Evolutionary conservation across 2,113 vertebrate genomes (phyloP), one percentile per base, ranked within the genome.

Genomic region (Atractosteus spatula): DNA sequence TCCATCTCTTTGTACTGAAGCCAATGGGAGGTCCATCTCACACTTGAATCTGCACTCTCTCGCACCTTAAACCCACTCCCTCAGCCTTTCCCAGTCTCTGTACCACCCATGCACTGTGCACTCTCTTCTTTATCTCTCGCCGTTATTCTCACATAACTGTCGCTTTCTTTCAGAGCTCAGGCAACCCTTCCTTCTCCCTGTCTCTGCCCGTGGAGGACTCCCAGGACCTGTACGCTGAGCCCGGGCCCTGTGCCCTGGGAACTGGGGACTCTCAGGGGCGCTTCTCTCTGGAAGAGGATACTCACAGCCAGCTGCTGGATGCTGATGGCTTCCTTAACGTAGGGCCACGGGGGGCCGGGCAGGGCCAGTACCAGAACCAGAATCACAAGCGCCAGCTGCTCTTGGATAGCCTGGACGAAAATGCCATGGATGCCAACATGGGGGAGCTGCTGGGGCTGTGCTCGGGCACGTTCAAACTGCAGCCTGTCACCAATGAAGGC

Each of bases 391-490:
- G 93, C 2, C 92, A 81, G 76, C 78, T 99, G 71, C 78, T 94
- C 0, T 80, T 98, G 76, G 96, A 94, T 59, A 97, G 90, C 70
- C 91, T 99, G 91, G 97, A 98, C 64, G 97, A 99, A 78, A 99
- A 99, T 7, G 97, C 97, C 0, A 99, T 98, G 97, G 97, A 99
- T 6, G 95, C 95, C 62, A 95, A 99, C 75, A 99, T 99, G 96
- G 96, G 94, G 7, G 97, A 98, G 74, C 83, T 99, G 11, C 56
- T 99, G 73, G 94, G 95, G 64, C 72, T 99, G 76, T 99, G 97
- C 65, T 97, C 96, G 0, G 97, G 96, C 0, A 91, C 89, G 29
- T 97, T 97, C 29, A 29, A 29, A 29, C 29, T 1, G 84, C 79
- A 44, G 76, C 82, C 69, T 89, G 78, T 74, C 3, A 64, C 62